Base-by-base conservation (phyloP, 2,888 invertebrate species). In the Raillietiella orientalis region DNA sequence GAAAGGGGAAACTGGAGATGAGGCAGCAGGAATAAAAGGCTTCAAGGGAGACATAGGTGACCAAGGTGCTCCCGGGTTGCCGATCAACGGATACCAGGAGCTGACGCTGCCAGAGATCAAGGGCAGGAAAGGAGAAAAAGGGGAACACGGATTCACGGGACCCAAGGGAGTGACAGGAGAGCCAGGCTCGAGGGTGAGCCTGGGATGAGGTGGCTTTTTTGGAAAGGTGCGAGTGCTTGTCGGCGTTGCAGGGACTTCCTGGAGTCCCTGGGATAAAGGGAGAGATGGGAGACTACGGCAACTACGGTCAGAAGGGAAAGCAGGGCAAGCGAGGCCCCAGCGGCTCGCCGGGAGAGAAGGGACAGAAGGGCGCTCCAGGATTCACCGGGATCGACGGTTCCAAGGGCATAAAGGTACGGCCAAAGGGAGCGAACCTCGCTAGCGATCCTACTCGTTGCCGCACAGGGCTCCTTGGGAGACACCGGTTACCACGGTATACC, bases 1-100 rank as follows among this genome's bases (percentile, higher is more conserved):
- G 35, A 6, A 35, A 35, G 30, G 41, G 36, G 31, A 41, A 36
- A 28, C 38, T 38, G 39, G 39, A 30, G n/a, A n/a, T n/a, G n/a
- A n/a, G n/a, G n/a, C n/a, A n/a, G n/a, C n/a, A n/a, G n/a, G n/a
- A n/a, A 34, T 32, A 26, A 35, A 35, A 23, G 40, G 40, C 21
- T 31, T 35, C 20, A 35, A 39, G 10, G 40, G 41, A 19, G 36
- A 35, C 25, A 26, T 32, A 8, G 41, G 41, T 26, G 34, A 22
- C 5, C 24, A 26, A 5, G 35, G 35, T 8, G 16, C 14, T 5
- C 20, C 25, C 2, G n/a, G n/a, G n/a, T n/a, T n/a, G n/a, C n/a
- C n/a, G n/a, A n/a, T n/a, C n/a, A n/a, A n/a, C n/a, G n/a, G n/a
- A n/a, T n/a, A 9, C 23, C 15, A 23, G 21, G 16, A 21, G 25